Evolutionary conservation across 1,140 invertebrate genomes (phyloP).

Genomic region (Drosophila gunungcola): DNA sequence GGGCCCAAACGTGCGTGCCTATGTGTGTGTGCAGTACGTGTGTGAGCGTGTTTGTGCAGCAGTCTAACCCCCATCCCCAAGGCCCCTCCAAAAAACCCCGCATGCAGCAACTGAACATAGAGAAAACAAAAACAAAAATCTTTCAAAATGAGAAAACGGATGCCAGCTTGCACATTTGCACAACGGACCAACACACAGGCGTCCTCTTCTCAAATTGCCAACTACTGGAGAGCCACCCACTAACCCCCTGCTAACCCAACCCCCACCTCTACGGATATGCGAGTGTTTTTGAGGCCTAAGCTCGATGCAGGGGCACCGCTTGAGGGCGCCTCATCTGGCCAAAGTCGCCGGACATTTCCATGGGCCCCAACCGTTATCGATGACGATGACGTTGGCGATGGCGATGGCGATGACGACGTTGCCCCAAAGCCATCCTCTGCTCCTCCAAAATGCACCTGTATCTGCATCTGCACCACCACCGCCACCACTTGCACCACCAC

Average conservation of each 20-base stretch:
- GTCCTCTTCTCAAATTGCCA: conserved; percentile 11
- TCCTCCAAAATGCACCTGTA: conserved; percentile 27
- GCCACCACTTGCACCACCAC: conserved; percentile 2
- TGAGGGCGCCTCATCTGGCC: conserved; percentile 57
- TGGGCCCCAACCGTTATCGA: conserved; percentile 65
- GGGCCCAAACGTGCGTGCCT: conserved; percentile 71
- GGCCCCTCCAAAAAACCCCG: background rate
- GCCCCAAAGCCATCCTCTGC: conserved; percentile 29
- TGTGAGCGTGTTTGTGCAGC: conserved; percentile 32
- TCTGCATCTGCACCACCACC: conserved; percentile 15
- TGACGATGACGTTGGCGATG: conserved; percentile 73
- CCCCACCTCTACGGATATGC: background rate
- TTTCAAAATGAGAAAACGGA: conserved; percentile 77
- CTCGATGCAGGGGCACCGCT: conserved; percentile 49
- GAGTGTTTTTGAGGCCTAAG: conserved; percentile 48
- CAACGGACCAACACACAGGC: conserved; percentile 52
- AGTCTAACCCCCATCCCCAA: background rate
- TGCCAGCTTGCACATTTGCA: conserved; percentile 82
- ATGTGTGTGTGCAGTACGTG: conserved; percentile 13
- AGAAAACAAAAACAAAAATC: conserved; percentile 78
- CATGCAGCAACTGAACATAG: conserved; percentile 62
- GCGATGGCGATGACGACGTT: conserved; percentile 62
- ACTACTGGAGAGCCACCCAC: conserved; percentile 7
- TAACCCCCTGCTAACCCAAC: background rate
- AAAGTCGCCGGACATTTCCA: conserved; percentile 64